Evolutionary conservation across 2,113 vertebrate species (phyloP).

Genomic region (Hemibagrus wyckioides): DNA sequence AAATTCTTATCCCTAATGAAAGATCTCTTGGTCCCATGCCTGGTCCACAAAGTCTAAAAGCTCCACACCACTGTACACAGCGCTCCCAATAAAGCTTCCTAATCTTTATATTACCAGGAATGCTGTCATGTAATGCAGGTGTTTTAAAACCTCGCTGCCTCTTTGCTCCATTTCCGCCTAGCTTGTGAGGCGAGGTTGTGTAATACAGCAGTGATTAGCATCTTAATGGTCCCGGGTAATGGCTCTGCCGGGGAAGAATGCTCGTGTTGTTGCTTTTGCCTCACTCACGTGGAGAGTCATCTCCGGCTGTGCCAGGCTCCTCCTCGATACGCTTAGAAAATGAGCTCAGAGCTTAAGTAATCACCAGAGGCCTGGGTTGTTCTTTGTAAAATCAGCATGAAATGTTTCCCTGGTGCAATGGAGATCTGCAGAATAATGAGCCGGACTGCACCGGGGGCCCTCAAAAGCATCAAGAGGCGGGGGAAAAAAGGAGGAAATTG

Average conservation of each 20-base stretch:
- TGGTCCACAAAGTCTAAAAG: not conserved
- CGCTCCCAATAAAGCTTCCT: not conserved
- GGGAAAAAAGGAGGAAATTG: not conserved
- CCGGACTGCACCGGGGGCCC: not conserved
- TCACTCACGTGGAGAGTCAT: not conserved
- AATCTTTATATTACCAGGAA: not conserved
- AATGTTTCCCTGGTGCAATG: slow-evolving; percentile 24
- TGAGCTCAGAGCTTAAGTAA: slow-evolving; percentile 15
- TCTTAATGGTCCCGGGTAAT: slow-evolving; percentile 39
- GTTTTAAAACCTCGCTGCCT: not conserved
- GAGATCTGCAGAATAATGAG: slow-evolving; percentile 48
- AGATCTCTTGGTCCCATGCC: not conserved
- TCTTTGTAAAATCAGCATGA: not conserved
- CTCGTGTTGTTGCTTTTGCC: not conserved
- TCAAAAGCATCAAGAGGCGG: not conserved
- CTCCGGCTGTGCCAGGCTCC: not conserved
- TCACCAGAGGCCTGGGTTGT: not conserved
- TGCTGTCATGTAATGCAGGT: not conserved
- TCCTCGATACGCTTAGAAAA: slow-evolving; percentile 14
- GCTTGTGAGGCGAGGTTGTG: slow-evolving; percentile 19
- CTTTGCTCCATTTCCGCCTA: not conserved
- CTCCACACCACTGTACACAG: not conserved
- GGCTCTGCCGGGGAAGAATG: not conserved
- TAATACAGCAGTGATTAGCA: slow-evolving; percentile 47
- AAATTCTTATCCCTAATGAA: not conserved